Conservation (phyloP, 2,888 invertebrate genomes). For the Lasioglossum villosulum region DNA sequence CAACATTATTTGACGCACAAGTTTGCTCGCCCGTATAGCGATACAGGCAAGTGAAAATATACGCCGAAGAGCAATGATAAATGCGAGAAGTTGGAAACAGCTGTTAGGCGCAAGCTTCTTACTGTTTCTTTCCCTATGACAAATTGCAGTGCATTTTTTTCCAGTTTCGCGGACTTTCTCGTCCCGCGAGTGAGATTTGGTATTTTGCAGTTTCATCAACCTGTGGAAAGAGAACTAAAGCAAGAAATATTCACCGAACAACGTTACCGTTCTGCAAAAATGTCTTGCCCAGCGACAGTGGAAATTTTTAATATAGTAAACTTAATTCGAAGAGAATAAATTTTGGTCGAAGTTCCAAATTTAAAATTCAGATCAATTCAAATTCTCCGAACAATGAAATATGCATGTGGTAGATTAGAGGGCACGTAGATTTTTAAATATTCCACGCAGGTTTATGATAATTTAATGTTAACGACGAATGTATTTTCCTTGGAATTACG, state of each 20-base stretch:
- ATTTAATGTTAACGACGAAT: neutral
- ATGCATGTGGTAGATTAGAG: neutral
- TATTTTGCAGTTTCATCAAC: neutral
- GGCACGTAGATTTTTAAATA: neutral
- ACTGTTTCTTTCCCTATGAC: conserved; percentile 25
- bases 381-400: neutral
- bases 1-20: conserved; percentile 62
- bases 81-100: conserved; percentile 68
- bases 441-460: neutral
- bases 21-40: conserved; percentile 45
- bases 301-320: neutral
- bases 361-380: neutral
- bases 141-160: conserved; percentile 30
- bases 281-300: no score
- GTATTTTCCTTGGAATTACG: neutral
- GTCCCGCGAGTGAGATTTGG: neutral
- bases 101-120: conserved; percentile 49
- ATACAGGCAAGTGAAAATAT: conserved; percentile 49
- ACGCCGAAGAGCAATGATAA: conserved; percentile 62
- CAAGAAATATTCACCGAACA: neutral
- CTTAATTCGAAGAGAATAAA: neutral
- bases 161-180: neutral
- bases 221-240: neutral
- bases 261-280: neutral
- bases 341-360: neutral